These are phyloP conservation scores for Equus przewalskii DNA, from an alignment of 2,113 vertebrate genomes.

Conservation along the genomic window DNA sequence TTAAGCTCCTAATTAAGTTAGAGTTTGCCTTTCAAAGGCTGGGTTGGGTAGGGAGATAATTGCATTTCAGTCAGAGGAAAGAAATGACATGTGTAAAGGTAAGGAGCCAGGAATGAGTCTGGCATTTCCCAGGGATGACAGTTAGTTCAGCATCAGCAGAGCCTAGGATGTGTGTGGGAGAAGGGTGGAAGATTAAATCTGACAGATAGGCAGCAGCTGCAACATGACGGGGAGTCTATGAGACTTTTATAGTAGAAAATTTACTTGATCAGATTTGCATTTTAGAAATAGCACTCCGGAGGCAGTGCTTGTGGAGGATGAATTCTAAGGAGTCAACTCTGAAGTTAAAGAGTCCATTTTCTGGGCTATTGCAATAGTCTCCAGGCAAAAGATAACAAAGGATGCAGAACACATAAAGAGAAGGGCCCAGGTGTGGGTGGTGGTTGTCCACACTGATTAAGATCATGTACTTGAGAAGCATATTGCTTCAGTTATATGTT, in stretches of 20 bases:
- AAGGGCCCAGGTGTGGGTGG: background rate
- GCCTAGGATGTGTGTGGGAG: background rate
- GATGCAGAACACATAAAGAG: background rate
- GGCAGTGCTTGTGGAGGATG: background rate
- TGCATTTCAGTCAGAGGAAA: conserved; percentile 49
- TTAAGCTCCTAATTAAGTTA: conserved; percentile 52
- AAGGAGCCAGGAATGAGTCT: background rate
- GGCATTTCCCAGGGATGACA: conserved; percentile 47
- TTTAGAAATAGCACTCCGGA: background rate
- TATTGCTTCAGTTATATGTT: background rate
- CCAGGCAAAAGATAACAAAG: background rate
- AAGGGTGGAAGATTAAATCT: background rate
- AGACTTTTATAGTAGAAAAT: background rate
- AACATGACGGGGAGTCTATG: background rate
- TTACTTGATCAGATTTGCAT: background rate
- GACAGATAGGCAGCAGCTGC: background rate
- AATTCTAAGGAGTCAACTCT: background rate
- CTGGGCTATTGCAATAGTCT: background rate
- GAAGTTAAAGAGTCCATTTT: background rate
- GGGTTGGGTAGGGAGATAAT: conserved; percentile 48
- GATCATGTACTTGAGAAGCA: background rate
- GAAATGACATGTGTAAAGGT: conserved; percentile 12
- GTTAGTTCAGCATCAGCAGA: conserved; percentile 11
- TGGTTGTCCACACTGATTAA: background rate
- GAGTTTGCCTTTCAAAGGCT: conserved; percentile 54